Evolutionary conservation across 2,113 vertebrate species (phyloP).

Genomic region (Psettodes erumei): DNA sequence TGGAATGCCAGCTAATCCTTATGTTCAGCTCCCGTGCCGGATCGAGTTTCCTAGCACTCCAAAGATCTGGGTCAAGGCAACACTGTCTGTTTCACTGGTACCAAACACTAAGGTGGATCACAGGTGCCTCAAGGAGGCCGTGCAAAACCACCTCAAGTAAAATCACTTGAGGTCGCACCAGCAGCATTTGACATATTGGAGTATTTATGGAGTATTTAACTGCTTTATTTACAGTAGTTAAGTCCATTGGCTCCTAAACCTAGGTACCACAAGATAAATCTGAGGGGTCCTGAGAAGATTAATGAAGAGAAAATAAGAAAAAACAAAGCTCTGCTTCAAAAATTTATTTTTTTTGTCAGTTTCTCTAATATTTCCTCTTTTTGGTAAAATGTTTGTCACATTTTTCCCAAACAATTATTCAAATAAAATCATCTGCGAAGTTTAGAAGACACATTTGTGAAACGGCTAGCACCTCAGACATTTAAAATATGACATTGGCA

Average conservation of each 20-base stretch:
- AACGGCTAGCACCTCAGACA: not conserved
- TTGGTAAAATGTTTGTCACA: not conserved
- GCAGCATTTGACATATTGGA: not conserved
- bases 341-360: too few species aligned
- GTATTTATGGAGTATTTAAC: not conserved
- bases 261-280: not conserved
- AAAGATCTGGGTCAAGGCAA: conserved; percentile 71
- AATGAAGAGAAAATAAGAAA: not conserved
- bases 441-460: not conserved
- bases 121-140: not conserved
- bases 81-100: conserved; percentile 27
- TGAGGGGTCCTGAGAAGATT: not conserved
- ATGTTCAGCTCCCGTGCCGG: conserved; percentile 55
- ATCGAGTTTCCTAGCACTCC: conserved; percentile 67
- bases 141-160: too few species aligned
- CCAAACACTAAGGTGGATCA: conserved; percentile 1
- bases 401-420: not conserved
- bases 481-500: not conserved
- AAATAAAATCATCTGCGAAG: not conserved
- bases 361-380: too few species aligned
- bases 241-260: not conserved
- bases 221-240: not conserved
- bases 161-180: too few species aligned
- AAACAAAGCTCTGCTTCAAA: not conserved
- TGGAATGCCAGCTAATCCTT: conserved; percentile 71